Percentiles rank a stretch among this genome's conserved stretches.
Conservation (phyloP, 2,888 invertebrate species). For the Nezara viridula region DNA sequence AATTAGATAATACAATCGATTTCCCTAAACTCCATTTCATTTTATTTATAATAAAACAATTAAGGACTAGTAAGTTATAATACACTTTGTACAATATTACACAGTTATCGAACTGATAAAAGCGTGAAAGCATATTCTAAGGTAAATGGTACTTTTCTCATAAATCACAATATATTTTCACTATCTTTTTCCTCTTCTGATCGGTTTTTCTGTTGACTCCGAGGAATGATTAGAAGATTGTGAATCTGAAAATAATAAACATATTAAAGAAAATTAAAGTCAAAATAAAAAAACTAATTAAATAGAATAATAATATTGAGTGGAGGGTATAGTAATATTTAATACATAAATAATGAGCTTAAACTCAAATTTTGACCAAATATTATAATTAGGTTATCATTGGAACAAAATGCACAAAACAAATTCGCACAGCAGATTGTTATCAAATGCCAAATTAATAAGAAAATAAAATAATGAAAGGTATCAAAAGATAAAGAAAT, state of each 20-base stretch:
- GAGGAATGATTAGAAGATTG: slow-evolving; percentile 65
- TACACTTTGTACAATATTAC: slow-evolving; percentile 59
- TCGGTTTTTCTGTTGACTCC: slow-evolving; percentile 62
- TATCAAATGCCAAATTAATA: no score
- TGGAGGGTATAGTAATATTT: no score
- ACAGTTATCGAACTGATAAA: slow-evolving; percentile 17
- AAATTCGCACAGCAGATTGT: no score
- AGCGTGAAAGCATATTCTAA: slow-evolving; percentile 41
- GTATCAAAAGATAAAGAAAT: no score
- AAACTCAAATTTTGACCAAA: no score
- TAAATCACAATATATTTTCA: slow-evolving; percentile 51
- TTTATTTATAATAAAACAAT: slow-evolving; percentile 50
- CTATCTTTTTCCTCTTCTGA: slow-evolving; percentile 65
- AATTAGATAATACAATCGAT: slow-evolving; percentile 17
- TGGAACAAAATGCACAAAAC: no score
- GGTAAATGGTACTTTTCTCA: slow-evolving; percentile 12
- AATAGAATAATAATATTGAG: background rate
- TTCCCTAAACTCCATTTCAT: slow-evolving; percentile 16
- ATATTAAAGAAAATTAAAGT: background rate
- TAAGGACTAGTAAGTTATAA: slow-evolving; percentile 55
- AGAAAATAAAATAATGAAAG: no score
- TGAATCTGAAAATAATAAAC: slow-evolving; percentile 63
- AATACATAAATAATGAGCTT: no score
- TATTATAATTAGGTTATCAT: no score
- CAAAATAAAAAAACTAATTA: background rate